Conservation (phyloP, 2,888 invertebrate species). For the Cheilosia vernalis region DNA sequence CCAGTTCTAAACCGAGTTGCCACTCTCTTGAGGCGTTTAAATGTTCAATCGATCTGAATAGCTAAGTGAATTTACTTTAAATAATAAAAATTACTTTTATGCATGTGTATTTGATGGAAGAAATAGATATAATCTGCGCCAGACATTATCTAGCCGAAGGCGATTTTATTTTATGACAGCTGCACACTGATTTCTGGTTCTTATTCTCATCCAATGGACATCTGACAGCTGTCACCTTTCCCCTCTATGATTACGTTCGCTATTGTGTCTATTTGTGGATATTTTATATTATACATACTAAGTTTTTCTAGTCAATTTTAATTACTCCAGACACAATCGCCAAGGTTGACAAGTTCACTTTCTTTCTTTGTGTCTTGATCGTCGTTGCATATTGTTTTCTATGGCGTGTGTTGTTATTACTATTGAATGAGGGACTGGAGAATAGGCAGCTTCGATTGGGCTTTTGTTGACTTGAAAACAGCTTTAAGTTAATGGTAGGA, state of each 20-base stretch:
- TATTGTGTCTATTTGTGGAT: not conserved
- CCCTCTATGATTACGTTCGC: constrained; percentile 18
- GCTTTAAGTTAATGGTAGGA: too few species aligned
- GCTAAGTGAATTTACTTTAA: constrained; percentile 32
- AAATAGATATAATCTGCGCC: not conserved
- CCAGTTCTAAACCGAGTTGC: not conserved
- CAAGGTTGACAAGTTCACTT: constrained; percentile 70
- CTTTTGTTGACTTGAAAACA: too few species aligned
- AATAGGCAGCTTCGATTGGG: too few species aligned
- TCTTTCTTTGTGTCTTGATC: constrained; percentile 32
- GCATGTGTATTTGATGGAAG: not conserved
- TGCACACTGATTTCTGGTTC: constrained; percentile 42
- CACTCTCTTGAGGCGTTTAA: not conserved
- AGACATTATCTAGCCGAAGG: constrained; percentile 18
- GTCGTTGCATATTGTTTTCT: constrained; percentile 28
- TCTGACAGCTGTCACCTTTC: constrained; percentile 65
- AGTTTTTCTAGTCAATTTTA: constrained; percentile 20
- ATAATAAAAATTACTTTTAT: constrained; percentile 41
- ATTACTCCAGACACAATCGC: constrained; percentile 34
- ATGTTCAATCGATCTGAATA: constrained; percentile 13
- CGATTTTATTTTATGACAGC: constrained; percentile 21
- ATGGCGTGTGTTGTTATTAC: not conserved
- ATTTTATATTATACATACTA: not conserved
- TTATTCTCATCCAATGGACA: constrained; percentile 23
- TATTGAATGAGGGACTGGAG: too few species aligned